A percentile compares a stretch with the other conserved stretches of the same genome.
phyloP scores from a whole-genome alignment of 2,888 invertebrate genomes.

The Cheilosia impressa region DNA sequence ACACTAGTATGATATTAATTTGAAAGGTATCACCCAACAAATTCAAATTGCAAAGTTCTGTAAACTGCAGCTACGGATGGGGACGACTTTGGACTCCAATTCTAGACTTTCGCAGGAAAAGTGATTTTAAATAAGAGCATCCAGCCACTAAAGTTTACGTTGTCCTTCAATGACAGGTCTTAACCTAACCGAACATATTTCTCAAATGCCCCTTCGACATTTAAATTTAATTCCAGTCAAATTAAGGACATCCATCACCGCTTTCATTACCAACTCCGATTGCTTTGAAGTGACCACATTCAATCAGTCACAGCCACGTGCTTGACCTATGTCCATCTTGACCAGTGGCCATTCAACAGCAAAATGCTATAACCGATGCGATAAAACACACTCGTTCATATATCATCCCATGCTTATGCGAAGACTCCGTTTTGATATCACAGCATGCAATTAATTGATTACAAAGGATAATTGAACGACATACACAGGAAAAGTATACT shows the following conservation, averaged over 20 bases:
- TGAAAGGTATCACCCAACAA: no score
- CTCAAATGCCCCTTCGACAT: background rate
- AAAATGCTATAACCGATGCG: background rate
- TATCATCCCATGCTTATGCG: slow-evolving; percentile 13
- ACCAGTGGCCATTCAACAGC: slow-evolving; percentile 10
- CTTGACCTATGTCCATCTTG: slow-evolving; percentile 63
- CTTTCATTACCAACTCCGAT: background rate
- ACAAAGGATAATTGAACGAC: slow-evolving; percentile 75
- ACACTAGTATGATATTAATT: no score
- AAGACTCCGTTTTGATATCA: slow-evolving; percentile 67
- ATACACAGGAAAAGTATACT: slow-evolving; percentile 17
- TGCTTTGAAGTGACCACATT: slow-evolving; percentile 30
- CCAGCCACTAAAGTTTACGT: no score
- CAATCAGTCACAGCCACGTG: slow-evolving; percentile 62
- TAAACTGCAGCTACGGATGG: no score
- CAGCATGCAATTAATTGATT: slow-evolving; percentile 82
- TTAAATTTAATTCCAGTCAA: background rate
- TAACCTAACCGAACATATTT: background rate
- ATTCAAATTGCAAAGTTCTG: no score
- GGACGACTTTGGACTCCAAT: no score
- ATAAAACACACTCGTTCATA: slow-evolving; percentile 12
- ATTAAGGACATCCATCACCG: background rate
- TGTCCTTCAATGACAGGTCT: no score
- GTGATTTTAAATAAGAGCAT: no score
- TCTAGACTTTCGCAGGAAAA: no score